phyloP scores from a whole-genome alignment of 2,888 invertebrate genomes.

The Frankliniella fusca region DNA sequence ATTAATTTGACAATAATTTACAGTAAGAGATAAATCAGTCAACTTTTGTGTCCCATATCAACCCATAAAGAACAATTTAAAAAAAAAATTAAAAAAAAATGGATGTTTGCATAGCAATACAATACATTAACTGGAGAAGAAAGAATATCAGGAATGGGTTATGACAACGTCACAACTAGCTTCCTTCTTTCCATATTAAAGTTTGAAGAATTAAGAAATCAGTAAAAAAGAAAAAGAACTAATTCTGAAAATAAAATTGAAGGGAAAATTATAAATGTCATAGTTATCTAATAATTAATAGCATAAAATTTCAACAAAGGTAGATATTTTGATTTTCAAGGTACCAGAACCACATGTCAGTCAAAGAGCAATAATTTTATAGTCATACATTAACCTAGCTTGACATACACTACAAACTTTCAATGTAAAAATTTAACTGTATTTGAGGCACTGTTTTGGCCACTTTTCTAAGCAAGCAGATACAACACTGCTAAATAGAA shows the following conservation, averaged over 20 bases:
- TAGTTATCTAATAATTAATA: background rate
- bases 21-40: slow-evolving; percentile 23
- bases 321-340: slow-evolving; percentile 25
- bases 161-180: no score
- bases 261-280: background rate
- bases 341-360: slow-evolving; percentile 24
- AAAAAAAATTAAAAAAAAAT: background rate
- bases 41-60: slow-evolving; percentile 17
- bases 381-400: background rate
- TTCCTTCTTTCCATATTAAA: background rate
- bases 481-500: background rate
- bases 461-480: background rate
- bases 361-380: slow-evolving; percentile 8
- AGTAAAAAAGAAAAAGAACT: background rate
- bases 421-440: slow-evolving; percentile 7
- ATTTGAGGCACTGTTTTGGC: slow-evolving; percentile 7
- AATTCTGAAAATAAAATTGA: background rate
- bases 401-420: background rate
- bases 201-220: background rate
- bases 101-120: no score
- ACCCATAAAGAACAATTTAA: background rate
- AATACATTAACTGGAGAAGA: no score
- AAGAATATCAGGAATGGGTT: no score
- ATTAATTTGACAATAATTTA: slow-evolving; percentile 11
- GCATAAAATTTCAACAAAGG: background rate